Evolutionary conservation across 2,113 vertebrate species (phyloP).

Genomic region (Phrynosoma platyrhinos): DNA sequence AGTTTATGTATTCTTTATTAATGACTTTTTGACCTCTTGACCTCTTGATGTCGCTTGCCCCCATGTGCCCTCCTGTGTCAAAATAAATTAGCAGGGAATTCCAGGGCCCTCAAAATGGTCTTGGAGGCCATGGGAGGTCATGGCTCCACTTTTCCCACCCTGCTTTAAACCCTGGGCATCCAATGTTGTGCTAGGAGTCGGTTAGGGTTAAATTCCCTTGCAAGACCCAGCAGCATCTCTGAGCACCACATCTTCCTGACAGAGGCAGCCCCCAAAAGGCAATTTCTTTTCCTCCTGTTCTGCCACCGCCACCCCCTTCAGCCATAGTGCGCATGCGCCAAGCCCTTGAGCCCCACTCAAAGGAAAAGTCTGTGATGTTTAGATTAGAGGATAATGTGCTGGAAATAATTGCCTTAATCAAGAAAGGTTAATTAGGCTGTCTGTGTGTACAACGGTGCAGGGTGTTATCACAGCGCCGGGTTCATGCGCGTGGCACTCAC

Average conservation of each 20-base stretch:
- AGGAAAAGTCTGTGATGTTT: conserved; percentile 54
- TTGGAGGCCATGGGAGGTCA: too few relatives aligned
- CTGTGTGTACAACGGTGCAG: conserved; percentile 60
- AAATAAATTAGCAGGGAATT: too few relatives aligned
- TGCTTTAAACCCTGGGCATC: neutral
- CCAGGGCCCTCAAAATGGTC: too few relatives aligned
- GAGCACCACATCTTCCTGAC: neutral
- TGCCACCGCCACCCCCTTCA: fast-evolving
- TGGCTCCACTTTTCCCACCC: neutral
- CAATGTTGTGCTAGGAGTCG: neutral
- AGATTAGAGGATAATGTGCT: conserved; percentile 78
- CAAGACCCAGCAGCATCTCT: neutral
- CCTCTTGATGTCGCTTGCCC: too few relatives aligned
- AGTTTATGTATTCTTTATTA: too few relatives aligned
- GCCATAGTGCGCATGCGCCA: neutral
- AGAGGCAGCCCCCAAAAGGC: neutral
- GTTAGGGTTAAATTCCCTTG: neutral
- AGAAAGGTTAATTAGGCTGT: conserved; percentile 81
- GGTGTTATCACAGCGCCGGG: conserved; percentile 71
- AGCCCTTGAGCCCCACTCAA: conserved; percentile 4
- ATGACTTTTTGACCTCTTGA: too few relatives aligned
- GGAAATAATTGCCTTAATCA: conserved; percentile 84
- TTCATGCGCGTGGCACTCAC: conserved; percentile 42
- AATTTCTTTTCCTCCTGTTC: neutral
- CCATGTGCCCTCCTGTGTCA: too few relatives aligned